Conservation (phyloP, 2,113 vertebrate species). For the Hyla sarda region DNA sequence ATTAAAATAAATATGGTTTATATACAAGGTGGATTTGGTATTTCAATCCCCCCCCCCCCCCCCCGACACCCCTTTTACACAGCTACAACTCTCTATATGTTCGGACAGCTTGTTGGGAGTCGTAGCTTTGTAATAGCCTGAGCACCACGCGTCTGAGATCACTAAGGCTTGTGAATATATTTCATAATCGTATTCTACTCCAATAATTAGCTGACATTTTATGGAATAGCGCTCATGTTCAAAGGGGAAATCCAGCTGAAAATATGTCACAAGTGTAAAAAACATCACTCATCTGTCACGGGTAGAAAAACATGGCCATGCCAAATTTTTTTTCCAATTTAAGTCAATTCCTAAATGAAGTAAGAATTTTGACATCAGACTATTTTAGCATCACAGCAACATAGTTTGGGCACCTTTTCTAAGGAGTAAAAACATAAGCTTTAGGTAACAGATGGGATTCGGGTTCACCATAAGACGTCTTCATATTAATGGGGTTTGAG, state of each 20-base stretch:
- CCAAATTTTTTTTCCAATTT: no score
- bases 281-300: not conserved
- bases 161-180: not conserved
- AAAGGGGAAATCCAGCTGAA: not conserved
- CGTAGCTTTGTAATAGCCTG: not conserved
- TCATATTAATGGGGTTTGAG: not conserved
- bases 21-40: not conserved
- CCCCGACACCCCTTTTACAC: no score
- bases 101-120: no score
- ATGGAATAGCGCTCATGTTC: not conserved
- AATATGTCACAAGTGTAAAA: not conserved
- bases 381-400: not conserved
- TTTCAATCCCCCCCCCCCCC: not conserved
- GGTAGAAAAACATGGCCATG: not conserved
- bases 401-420: not conserved
- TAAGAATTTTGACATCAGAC: not conserved
- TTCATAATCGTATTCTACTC: not conserved
- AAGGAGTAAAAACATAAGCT: no score
- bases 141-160: not conserved
- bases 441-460: not conserved
- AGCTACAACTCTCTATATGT: not conserved
- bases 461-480: not conserved
- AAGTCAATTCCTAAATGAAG: no score
- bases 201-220: not conserved
- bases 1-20: constrained; percentile 21